phyloP scores from a whole-genome alignment of 2,888 invertebrate genomes.

The Icerya purchasi region DNA sequence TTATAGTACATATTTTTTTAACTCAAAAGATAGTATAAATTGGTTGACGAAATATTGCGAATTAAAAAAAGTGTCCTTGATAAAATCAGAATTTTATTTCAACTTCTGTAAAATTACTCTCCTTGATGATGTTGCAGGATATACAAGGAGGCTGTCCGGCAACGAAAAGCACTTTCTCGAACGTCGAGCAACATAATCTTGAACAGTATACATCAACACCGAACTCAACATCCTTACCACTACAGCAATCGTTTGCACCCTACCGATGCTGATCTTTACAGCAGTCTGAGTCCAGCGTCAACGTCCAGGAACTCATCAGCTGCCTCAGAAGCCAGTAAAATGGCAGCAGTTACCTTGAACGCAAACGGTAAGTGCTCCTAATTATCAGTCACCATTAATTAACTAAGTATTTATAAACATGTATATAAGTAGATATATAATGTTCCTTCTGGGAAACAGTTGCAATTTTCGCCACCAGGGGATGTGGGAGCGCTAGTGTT shows the following conservation, averaged over 20 bases:
- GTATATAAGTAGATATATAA: no score
- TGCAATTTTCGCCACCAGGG: no score
- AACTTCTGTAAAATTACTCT: no score
- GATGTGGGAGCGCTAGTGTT: no score
- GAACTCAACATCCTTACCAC: constrained; percentile 47
- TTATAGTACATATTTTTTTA: no score
- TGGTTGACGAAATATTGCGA: no score
- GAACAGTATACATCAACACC: constrained; percentile 63
- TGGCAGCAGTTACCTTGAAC: constrained; percentile 41
- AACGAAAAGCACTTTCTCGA: constrained; percentile 56
- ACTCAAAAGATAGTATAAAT: no score
- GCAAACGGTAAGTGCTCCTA: constrained; percentile 49
- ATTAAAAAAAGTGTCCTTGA: no score
- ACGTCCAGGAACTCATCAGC: constrained; percentile 7
- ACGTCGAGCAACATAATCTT: constrained; percentile 70
- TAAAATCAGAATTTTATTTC: no score
- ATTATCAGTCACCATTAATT: no score
- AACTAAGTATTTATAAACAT: neutral
- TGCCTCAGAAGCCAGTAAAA: constrained; percentile 20
- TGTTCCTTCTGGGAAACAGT: no score
- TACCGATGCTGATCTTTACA: constrained; percentile 35
- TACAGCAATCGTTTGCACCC: constrained; percentile 40
- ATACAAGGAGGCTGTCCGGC: constrained; percentile 53
- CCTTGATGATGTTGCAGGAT: constrained; percentile 20
- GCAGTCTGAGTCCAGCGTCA: constrained; percentile 23